Base-by-base conservation (phyloP, 2,888 invertebrate genomes). In the Euphydryas editha region DNA sequence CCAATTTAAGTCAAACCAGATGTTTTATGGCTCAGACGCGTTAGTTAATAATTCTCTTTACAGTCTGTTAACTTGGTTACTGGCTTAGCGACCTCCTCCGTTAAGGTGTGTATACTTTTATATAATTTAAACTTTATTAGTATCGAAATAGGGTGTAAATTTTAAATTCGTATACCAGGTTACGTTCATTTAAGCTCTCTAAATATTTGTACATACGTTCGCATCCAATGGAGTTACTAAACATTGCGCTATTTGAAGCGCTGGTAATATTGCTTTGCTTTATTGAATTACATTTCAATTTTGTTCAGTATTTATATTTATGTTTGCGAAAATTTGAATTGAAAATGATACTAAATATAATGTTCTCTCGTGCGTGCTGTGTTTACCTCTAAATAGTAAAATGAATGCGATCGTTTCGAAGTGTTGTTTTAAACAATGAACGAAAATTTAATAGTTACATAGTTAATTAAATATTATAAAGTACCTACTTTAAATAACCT, bases 1-100 rank as follows among this genome's bases (percentile, higher is more conserved):
- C 65, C 68, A 74, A 70, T 69, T 71, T 72, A 71, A 70, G 70
- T 72, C 65, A 62, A 68, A 70, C 70, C 75, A 73, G 72, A 75
- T 74, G 72, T 77, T 76, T 76, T 73, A 75, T 74, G 65, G 72
- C 67, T 64, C 67, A 75, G 73, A 72, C 76, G 75, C 71, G 74
- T 72, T 76, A 76, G 76, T 83, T 81, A 83, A 81, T 82, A 81
- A 82, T 83, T 83, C 81, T 74, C 78, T 83, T 81, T 84, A 79
- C 78, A 76, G 74, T 67, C 71, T 74, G 74, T 69, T 78, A 79
- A 78, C 75, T 77, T 76, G 78, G 75, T 77, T 76, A 77, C 73
- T 71, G 72, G 75, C 77, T 74, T 72, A 74, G 75, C 73, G 70
- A 76, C 73, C 75, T 77, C 68, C 67, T 70, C 68, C 72, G 71